phyloP scores from a whole-genome alignment of 2,797 vertebrate species.

The Phataginus tricuspis region DNA sequence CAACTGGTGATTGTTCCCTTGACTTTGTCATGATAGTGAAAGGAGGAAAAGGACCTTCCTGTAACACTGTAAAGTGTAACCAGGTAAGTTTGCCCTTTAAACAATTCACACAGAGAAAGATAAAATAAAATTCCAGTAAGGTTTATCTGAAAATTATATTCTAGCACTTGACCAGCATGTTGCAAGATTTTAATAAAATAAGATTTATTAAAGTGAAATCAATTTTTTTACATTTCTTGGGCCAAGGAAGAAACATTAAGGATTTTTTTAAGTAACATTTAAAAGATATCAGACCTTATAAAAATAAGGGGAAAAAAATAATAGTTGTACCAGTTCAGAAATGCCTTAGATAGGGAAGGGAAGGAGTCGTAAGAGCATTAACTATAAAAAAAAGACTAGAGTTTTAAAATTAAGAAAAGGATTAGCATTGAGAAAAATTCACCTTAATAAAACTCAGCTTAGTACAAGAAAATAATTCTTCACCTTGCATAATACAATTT shows the following conservation, averaged over 20 bases:
- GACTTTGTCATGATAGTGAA: conserved; percentile 49
- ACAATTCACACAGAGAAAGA: background rate
- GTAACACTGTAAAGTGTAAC: conserved; percentile 9
- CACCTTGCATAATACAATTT: background rate
- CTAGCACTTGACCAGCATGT: conserved; percentile 18
- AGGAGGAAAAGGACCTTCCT: conserved; percentile 35
- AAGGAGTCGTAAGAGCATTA: background rate
- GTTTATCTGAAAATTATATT: conserved; percentile 57
- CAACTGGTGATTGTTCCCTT: background rate
- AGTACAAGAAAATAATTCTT: conserved; percentile 22
- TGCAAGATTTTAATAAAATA: conserved; percentile 66
- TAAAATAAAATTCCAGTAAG: conserved; percentile 2
- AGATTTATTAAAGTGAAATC: conserved; percentile 53
- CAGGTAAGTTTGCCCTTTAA: conserved; percentile 51
- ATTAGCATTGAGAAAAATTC: conserved; percentile 26
- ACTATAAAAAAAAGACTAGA: background rate
- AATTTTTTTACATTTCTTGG: conserved; percentile 48
- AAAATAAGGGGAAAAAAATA: conserved; percentile 35
- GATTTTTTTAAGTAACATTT: conserved; percentile 39
- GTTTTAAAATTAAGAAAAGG: background rate
- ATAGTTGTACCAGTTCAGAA: conserved; percentile 36
- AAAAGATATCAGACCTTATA: conserved; percentile 21
- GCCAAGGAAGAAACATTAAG: background rate
- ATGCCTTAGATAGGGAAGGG: background rate
- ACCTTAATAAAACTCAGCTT: conserved; percentile 25